phyloP scores from a whole-genome alignment of 2,113 vertebrate species.

The Malurus cyaneus region DNA sequence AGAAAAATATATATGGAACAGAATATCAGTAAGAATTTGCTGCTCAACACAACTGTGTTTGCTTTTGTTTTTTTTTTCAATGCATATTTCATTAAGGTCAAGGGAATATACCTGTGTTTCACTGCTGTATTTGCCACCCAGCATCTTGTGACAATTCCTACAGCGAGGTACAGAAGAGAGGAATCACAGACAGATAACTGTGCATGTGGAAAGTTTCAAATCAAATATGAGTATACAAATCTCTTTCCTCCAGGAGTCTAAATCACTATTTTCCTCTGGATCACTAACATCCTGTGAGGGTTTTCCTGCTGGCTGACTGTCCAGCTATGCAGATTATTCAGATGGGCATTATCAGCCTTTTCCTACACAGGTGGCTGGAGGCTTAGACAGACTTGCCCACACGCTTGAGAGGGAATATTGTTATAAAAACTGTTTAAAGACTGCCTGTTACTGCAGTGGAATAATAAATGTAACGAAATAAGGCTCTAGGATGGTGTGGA shows the following conservation, averaged over 20 bases:
- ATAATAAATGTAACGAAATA: background rate
- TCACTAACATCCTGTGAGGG: background rate
- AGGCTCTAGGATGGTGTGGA: background rate
- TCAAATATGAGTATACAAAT: background rate
- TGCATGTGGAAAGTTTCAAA: background rate
- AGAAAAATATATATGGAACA: background rate
- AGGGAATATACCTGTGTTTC: background rate
- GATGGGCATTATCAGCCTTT: background rate
- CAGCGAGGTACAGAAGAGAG: background rate
- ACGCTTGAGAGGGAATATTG: background rate
- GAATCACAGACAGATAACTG: background rate
- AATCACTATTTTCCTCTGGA: background rate
- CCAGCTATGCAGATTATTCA: background rate
- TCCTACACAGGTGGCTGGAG: background rate
- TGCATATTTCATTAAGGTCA: background rate
- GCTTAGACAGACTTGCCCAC: background rate
- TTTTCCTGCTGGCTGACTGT: background rate
- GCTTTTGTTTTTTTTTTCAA: background rate
- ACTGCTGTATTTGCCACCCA: background rate
- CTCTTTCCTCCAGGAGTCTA: background rate
- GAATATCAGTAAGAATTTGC: background rate
- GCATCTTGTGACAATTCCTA: background rate
- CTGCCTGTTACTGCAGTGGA: background rate
- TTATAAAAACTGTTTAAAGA: background rate
- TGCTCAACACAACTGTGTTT: fast-evolving